Evolutionary conservation across 1,140 invertebrate species (phyloP).

Genomic region (Anastatus disparis): DNA sequence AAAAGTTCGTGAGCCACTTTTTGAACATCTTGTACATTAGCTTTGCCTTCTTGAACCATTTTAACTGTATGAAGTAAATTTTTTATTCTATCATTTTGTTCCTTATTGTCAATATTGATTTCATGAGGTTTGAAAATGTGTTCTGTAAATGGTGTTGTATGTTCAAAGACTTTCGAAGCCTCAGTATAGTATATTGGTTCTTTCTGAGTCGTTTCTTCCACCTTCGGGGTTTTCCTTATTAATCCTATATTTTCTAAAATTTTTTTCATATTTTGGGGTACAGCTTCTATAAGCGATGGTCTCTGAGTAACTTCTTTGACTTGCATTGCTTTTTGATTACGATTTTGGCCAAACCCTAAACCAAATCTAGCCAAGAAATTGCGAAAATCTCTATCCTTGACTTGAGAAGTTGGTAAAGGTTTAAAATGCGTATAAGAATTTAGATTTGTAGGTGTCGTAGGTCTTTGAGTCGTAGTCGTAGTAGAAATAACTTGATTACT

Average conservation of each 20-base stretch:
- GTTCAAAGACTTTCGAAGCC: neutral
- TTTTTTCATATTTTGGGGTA: slow-evolving; percentile 66
- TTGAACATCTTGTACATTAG: slow-evolving; percentile 51
- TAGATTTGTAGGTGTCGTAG: slow-evolving; percentile 47
- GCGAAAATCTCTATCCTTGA: slow-evolving; percentile 68
- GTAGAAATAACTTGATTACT: slow-evolving; percentile 40
- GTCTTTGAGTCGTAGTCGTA: slow-evolving; percentile 46
- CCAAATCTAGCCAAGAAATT: slow-evolving; percentile 70
- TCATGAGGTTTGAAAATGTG: slow-evolving; percentile 68
- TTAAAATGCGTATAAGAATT: slow-evolving; percentile 70
- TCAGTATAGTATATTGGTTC: slow-evolving; percentile 1
- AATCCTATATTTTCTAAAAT: slow-evolving; percentile 69
- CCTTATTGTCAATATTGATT: slow-evolving; percentile 47
- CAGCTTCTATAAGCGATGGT: slow-evolving; percentile 59
- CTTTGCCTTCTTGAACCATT: slow-evolving; percentile 63
- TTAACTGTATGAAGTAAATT: slow-evolving; percentile 65
- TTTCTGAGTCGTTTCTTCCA: slow-evolving; percentile 21
- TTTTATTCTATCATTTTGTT: slow-evolving; percentile 62
- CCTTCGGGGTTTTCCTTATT: slow-evolving; percentile 36
- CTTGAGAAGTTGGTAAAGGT: slow-evolving; percentile 65
- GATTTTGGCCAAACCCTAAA: slow-evolving; percentile 54
- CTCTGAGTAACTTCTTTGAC: slow-evolving; percentile 40
- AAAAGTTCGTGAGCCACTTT: slow-evolving; percentile 59
- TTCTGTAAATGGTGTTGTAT: slow-evolving; percentile 42
- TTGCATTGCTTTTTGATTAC: slow-evolving; percentile 59